Evolutionary conservation across 2,797 vertebrate species (phyloP).

Genomic region (Steatocranus sp.): DNA sequence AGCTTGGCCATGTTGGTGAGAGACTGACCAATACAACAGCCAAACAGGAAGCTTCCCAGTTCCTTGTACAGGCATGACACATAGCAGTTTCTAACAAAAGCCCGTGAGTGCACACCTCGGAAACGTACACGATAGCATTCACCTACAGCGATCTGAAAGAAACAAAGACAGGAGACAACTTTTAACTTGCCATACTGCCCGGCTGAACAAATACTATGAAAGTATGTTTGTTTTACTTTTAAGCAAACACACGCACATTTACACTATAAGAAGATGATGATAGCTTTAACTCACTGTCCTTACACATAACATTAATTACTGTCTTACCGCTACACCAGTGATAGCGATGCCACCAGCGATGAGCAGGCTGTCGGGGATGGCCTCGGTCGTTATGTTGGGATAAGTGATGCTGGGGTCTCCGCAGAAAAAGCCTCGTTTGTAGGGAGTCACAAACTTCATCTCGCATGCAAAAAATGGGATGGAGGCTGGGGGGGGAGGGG

Average conservation of each 20-base stretch:
- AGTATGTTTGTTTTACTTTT: not conserved
- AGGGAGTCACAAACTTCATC: slow-evolving; percentile 69
- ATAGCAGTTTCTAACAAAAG: slow-evolving; percentile 70
- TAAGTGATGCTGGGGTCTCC: slow-evolving; percentile 78
- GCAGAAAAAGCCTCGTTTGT: slow-evolving; percentile 79
- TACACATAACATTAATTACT: not conserved
- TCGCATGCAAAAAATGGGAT: slow-evolving; percentile 81
- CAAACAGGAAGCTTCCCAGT: slow-evolving; percentile 79
- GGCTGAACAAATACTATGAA: not conserved
- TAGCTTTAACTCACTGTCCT: not conserved
- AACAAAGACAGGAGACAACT: not conserved
- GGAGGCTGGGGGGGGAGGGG: slow-evolving; percentile 65
- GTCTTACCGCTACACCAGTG: slow-evolving; percentile 73
- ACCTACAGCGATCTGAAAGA: slow-evolving; percentile 71
- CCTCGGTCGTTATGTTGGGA: slow-evolving; percentile 59
- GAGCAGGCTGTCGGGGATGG: slow-evolving; percentile 72
- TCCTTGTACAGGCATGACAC: slow-evolving; percentile 78
- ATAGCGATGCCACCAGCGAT: slow-evolving; percentile 75
- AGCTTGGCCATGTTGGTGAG: slow-evolving; percentile 82
- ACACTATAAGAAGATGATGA: no score
- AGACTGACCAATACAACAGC: slow-evolving; percentile 74
- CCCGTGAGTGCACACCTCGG: slow-evolving; percentile 54
- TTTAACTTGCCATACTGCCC: not conserved
- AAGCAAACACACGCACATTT: not conserved
- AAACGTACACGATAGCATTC: slow-evolving; percentile 73